These are phyloP conservation scores for Anthonomus grandis DNA, from an alignment of 1,140 invertebrate genomes.

Conservation along the genomic window DNA sequence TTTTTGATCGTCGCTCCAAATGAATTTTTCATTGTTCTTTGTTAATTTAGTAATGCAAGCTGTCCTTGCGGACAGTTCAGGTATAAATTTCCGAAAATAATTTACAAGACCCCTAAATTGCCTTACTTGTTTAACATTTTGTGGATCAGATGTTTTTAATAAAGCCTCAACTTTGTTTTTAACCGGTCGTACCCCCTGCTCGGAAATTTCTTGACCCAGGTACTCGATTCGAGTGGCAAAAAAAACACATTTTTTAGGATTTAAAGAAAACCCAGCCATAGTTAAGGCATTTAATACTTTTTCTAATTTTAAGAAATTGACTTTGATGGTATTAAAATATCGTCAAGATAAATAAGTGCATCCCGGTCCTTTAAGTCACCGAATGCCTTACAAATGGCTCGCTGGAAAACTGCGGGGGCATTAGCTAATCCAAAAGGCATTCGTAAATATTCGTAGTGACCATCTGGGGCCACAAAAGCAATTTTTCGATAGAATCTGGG, in stretches of 20 bases:
- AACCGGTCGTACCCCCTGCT: background rate
- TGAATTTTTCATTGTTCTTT: no score
- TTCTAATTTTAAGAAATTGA: background rate
- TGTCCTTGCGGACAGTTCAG: background rate
- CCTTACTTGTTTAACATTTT: background rate
- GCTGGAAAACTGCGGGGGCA: conserved; percentile 47
- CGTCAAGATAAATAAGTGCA: conserved; percentile 23
- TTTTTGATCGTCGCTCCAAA: no score
- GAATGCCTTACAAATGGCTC: conserved; percentile 45
- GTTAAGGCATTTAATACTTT: no score
- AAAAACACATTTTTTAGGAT: no score
- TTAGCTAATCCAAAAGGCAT: conserved; percentile 51
- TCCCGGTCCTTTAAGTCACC: conserved; percentile 25
- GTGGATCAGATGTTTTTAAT: background rate
- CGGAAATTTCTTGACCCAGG: background rate
- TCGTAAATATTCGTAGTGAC: conserved; percentile 47
- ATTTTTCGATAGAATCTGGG: conserved; percentile 39
- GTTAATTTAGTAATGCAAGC: background rate
- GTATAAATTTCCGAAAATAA: no score
- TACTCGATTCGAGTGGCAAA: background rate
- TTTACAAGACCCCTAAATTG: no score
- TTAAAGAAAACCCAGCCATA: no score
- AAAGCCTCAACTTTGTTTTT: background rate
- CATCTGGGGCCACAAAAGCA: conserved; percentile 35
- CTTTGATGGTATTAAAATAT: background rate